These are phyloP conservation scores for Hoplodrina blanda DNA, from an alignment of 2,888 invertebrate species.

Conservation along the genomic window DNA sequence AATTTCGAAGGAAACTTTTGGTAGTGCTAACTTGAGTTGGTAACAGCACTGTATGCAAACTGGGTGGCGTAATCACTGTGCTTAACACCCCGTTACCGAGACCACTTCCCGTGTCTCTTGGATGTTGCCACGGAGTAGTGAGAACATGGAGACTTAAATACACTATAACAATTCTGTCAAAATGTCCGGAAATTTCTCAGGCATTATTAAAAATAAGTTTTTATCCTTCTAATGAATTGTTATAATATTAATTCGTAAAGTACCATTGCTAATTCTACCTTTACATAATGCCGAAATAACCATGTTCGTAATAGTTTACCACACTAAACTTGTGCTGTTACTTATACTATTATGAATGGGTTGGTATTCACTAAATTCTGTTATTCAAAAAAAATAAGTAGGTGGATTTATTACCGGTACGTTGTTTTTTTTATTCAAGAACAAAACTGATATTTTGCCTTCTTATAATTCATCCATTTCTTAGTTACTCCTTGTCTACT, in stretches of 20 bases:
- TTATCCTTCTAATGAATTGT: too few species aligned
- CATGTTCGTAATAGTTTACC: too few species aligned
- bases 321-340: too few species aligned
- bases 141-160: constrained; percentile 6
- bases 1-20: constrained; percentile 55
- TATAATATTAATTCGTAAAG: neutral
- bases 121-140: constrained; percentile 23
- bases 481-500: constrained; percentile 3
- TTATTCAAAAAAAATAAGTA: neutral
- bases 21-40: constrained; percentile 50
- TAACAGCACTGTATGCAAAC: constrained; percentile 66
- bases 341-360: too few species aligned
- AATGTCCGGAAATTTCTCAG: neutral
- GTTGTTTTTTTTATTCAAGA: too few species aligned
- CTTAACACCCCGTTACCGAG: constrained; percentile 69
- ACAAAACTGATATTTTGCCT: neutral
- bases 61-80: constrained; percentile 67
- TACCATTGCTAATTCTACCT: too few species aligned
- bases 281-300: too few species aligned
- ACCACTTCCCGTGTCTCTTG: constrained; percentile 64
- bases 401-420: too few species aligned
- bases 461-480: constrained; percentile 3
- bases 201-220: too few species aligned
- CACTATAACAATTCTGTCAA: neutral
- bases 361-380: neutral